Base-by-base conservation (phyloP, 1,140 invertebrate species). In the Thereuonema tuberculata region DNA sequence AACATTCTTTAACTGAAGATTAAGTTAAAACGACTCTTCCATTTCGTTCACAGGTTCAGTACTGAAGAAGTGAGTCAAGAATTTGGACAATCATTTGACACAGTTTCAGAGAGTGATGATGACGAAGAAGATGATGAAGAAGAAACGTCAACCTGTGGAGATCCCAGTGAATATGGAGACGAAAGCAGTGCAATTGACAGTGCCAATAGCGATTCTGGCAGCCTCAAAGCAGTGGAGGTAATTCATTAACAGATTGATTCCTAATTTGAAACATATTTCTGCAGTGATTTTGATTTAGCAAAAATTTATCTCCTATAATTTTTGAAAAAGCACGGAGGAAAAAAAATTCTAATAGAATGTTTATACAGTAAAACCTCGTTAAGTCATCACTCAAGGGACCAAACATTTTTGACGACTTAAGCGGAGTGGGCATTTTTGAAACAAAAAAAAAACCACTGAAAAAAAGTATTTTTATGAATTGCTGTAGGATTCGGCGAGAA, bases 171-270 rank as follows among this genome's bases (percentile, higher is more conserved):
- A 55, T 25, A 50, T 47, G n/a, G 29, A 15, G 50, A 53, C 54
- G 20, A 47, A 21, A 37, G 55, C 49, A 31, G 46, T 2, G 26
- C n/a, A n/a, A n/a, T n/a, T 52, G 15, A 52, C 26, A 43, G 53
- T 37, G 5, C 29, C 60, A 46, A 29, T 56, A 25, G 61, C 61
- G 0, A 61, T 56, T 14, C 62, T 63, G 50, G 59, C 60, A 48
- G 61, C 65, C 1, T 64, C 64, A 49, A 64, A 69, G 55, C 62
- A 64, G 55, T 62, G 60, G 47, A 65, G 15, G 62, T 28, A 56
- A 43, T 43, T 43, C 37, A 43, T 43, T 43, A 43, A 43, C 37
- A 12, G n/a, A 43, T n/a, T 43, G 9, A 43, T 43, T 23, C 26
- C 12, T 28, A 12, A 14, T 43, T 12, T 12, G n/a, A n/a, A 37